phyloP scores from a whole-genome alignment of 1,140 invertebrate genomes.

The Eurosta solidaginis region DNA sequence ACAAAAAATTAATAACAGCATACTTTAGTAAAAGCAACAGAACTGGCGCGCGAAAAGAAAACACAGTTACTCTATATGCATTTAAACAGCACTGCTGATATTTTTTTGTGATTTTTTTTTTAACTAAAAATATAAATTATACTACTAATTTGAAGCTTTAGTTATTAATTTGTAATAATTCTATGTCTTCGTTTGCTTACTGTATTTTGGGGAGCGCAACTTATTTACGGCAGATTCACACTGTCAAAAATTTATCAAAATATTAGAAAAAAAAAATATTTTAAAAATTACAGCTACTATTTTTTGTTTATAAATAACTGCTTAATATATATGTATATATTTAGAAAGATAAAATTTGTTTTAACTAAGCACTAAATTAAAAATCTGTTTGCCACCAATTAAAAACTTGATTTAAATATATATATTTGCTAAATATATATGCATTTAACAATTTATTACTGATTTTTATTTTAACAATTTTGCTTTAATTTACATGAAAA shows the following conservation, averaged over 20 bases:
- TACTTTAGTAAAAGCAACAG: neutral
- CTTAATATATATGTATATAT: neutral
- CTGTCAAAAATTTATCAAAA: neutral
- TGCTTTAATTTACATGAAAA: no score
- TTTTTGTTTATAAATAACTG: conserved; percentile 9
- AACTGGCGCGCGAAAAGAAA: neutral
- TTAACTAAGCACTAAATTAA: neutral
- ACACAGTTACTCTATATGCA: neutral
- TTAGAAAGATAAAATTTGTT: neutral
- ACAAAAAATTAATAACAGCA: no score
- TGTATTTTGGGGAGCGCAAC: neutral
- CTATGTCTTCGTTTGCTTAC: neutral
- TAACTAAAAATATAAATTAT: neutral
- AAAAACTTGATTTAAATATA: no score
- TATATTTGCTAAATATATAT: no score
- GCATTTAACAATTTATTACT: no score
- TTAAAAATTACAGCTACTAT: neutral
- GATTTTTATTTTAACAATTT: no score
- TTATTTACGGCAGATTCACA: neutral
- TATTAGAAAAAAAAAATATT: no score
- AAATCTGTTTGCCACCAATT: neutral
- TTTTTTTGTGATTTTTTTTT: neutral
- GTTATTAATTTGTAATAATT: neutral
- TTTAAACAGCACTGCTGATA: neutral
- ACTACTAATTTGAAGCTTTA: neutral